These are phyloP conservation scores for Psephotus haematonotus DNA, from an alignment of 2,113 vertebrate genomes.

Conservation along the genomic window DNA sequence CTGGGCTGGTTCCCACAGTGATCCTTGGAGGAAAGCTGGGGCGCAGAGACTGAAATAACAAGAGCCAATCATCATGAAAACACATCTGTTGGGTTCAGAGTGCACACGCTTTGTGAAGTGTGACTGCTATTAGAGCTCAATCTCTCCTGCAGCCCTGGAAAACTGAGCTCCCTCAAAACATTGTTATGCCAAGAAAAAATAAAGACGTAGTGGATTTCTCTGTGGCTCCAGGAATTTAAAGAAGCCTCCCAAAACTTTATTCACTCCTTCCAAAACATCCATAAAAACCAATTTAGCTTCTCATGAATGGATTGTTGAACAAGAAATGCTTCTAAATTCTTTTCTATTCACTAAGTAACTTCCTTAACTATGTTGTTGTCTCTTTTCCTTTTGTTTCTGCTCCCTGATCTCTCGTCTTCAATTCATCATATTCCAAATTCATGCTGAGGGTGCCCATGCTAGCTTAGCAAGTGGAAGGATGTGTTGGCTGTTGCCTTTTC, in stretches of 20 bases:
- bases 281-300: background rate
- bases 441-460: background rate
- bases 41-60: slow-evolving; percentile 25
- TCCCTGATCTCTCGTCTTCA: background rate
- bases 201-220: background rate
- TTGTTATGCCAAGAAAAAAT: background rate
- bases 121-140: background rate
- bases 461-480: background rate
- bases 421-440: background rate
- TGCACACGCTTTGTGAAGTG: background rate
- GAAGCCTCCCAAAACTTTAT: background rate
- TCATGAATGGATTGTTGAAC: background rate
- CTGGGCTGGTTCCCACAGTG: background rate
- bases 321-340: background rate
- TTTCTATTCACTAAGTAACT: background rate
- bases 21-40: background rate
- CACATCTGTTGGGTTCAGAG: slow-evolving; percentile 20
- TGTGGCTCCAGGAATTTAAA: background rate
- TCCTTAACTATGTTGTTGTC: background rate
- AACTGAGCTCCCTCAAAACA: background rate
- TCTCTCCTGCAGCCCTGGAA: background rate
- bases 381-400: background rate
- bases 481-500: background rate
- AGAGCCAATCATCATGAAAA: slow-evolving; percentile 30
- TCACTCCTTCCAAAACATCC: background rate